These are phyloP conservation scores for Rotaria magnacalcarata DNA, from an alignment of 2,888 invertebrate genomes.

Conservation along the genomic window DNA sequence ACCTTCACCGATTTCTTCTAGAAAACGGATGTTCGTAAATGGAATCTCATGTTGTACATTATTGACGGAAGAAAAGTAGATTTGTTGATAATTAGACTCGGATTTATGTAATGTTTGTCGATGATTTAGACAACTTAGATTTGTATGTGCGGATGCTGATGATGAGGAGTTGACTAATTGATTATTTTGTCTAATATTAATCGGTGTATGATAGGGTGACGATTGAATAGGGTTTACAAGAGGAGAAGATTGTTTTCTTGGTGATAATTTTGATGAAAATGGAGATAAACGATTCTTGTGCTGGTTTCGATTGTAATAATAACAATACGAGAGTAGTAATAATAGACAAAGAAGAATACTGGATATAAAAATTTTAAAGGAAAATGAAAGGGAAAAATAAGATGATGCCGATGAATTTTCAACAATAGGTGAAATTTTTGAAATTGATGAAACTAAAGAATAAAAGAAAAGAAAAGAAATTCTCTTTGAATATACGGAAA, in stretches of 20 bases:
- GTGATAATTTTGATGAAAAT: background rate
- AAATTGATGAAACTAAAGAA: background rate
- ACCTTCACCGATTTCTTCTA: constrained; percentile 27
- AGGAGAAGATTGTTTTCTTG: background rate
- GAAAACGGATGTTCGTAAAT: background rate
- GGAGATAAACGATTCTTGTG: background rate
- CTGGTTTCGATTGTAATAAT: background rate
- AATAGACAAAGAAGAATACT: background rate
- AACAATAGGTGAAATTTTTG: too few relatives aligned
- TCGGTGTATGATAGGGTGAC: too few relatives aligned
- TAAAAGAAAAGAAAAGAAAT: background rate
- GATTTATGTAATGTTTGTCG: background rate
- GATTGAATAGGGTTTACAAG: background rate
- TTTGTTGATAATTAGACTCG: background rate
- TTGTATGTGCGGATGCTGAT: background rate
- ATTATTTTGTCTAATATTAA: too few relatives aligned
- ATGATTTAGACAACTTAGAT: background rate
- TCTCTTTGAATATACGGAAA: too few relatives aligned
- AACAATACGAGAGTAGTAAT: background rate
- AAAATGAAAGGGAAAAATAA: background rate
- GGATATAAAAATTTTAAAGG: background rate
- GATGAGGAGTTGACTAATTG: background rate
- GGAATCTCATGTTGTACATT: background rate
- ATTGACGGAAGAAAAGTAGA: background rate
- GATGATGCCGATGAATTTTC: background rate